Percentiles rank a stretch among this genome's conserved stretches.
Evolutionary conservation across 2,797 vertebrate genomes (phyloP).

Genomic region (Coracias cyanogaster): DNA sequence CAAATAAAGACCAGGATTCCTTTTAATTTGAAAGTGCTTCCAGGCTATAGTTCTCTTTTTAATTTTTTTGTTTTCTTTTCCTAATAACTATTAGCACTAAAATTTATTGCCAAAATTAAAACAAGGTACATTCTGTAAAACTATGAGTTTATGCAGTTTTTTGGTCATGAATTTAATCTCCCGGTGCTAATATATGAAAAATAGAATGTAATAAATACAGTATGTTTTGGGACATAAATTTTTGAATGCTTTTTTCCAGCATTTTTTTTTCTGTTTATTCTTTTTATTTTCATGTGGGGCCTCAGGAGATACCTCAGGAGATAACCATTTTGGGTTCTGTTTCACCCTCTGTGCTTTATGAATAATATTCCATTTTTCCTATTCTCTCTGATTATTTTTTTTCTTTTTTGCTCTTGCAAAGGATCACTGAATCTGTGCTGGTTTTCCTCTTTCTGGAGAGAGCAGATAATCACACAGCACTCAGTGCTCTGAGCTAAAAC

Average conservation of each 20-base stretch:
- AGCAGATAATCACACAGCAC: background rate
- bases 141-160: background rate
- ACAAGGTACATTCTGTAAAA: background rate
- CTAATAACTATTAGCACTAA: background rate
- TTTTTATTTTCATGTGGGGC: background rate
- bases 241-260: background rate
- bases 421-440: background rate
- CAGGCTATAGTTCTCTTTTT: background rate
- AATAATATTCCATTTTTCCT: background rate
- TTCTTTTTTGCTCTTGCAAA: background rate
- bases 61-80: background rate
- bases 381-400: background rate
- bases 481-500: background rate
- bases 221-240: background rate
- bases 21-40: background rate
- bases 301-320: background rate
- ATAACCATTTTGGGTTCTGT: background rate
- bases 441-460: background rate
- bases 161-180: background rate
- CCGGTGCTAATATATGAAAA: background rate
- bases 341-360: background rate
- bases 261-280: background rate
- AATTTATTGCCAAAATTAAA: slow-evolving; percentile 7
- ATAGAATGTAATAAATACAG: background rate
- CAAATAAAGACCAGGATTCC: background rate